Conservation (phyloP, 92 coral and sea anemone genomes). For the Nematostella vectensis region DNA sequence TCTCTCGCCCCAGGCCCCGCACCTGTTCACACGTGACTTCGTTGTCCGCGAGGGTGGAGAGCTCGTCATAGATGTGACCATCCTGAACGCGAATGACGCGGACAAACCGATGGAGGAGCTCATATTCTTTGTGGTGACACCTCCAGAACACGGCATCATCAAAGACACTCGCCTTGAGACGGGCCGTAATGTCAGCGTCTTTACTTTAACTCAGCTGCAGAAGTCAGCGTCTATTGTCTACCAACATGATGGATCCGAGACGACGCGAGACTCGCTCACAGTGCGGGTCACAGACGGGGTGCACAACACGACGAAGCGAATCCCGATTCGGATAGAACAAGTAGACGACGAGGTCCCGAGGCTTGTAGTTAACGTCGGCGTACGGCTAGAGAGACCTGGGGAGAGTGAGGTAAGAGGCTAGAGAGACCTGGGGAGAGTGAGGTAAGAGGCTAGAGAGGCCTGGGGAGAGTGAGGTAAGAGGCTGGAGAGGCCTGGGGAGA, state of each 20-base stretch:
- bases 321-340: constrained; percentile 51
- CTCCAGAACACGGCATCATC: constrained; percentile 79
- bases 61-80: constrained; percentile 46
- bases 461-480: constrained; percentile 79
- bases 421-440: constrained; percentile 65
- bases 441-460: constrained; percentile 28
- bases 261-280: constrained; percentile 51
- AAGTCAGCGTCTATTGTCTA: constrained; percentile 68
- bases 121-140: constrained; percentile 46
- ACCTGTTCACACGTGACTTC: constrained; percentile 60
- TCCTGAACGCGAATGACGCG: constrained; percentile 66
- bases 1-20: constrained; percentile 28
- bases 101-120: constrained; percentile 75
- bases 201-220: constrained; percentile 66
- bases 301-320: constrained; percentile 61
- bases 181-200: constrained; percentile 37
- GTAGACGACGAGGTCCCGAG: constrained; percentile 90
- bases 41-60: constrained; percentile 76
- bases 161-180: constrained; percentile 63
- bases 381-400: constrained; percentile 49
- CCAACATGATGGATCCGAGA: constrained; percentile 88
- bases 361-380: constrained; percentile 62
- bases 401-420: constrained; percentile 68
- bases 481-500: constrained; percentile 63
- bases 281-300: constrained; percentile 69